phyloP scores from a whole-genome alignment of 2,797 vertebrate species.

The Lepus townsendii region DNA sequence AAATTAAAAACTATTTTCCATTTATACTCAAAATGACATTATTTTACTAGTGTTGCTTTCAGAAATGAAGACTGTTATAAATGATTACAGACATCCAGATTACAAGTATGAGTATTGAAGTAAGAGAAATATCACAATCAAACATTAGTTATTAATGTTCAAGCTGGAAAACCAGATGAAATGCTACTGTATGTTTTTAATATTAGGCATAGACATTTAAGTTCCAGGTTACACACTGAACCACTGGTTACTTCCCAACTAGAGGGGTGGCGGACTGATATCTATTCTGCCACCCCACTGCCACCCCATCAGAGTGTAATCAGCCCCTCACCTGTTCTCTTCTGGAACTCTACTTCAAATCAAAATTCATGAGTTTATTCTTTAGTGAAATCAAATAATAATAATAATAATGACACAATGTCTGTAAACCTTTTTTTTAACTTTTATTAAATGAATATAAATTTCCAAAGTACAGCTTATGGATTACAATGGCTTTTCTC shows the following conservation, averaged over 20 bases:
- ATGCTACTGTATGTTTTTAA: background rate
- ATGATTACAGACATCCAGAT: fast-evolving
- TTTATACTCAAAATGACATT: background rate
- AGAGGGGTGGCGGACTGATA: fast-evolving
- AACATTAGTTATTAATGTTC: background rate
- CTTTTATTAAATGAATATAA: no score
- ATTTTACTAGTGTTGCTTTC: background rate
- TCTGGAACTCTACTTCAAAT: background rate
- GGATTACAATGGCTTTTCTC: no score
- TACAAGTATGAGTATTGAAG: background rate
- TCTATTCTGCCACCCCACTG: background rate
- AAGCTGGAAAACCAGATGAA: background rate
- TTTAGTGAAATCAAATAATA: background rate
- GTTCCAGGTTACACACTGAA: background rate
- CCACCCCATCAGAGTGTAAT: fast-evolving
- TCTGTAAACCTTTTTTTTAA: background rate
- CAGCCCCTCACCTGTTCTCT: background rate
- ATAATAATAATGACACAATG: background rate
- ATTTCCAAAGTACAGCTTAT: no score
- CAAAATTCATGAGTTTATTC: background rate
- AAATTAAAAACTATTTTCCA: background rate
- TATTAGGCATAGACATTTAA: background rate
- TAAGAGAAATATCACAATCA: background rate
- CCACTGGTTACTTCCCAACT: fast-evolving
- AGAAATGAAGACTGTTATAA: background rate